Base-by-base conservation (phyloP, 2,888 invertebrate species). In the Drosophila sordidula region DNA sequence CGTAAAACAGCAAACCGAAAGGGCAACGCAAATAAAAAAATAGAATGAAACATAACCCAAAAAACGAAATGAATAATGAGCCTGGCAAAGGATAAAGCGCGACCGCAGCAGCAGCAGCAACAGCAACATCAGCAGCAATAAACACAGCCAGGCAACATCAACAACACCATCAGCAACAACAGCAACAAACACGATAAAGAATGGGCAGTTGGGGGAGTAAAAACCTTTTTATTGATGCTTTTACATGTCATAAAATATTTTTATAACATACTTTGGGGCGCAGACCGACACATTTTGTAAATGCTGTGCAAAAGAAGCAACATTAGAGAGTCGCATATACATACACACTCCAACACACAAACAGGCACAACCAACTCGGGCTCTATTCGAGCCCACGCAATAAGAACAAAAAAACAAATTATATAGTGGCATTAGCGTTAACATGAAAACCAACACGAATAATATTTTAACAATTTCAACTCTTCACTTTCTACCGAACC, bases 241-340 rank as follows among this genome's bases (percentile, higher is more conserved):
- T 85, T 76, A 85, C 83, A 86, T 80, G 83, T 88, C 83, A 86
- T 83, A 78, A 85, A 85, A 86, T 88, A 88, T 85, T 88, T 88
- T 88, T 87, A 81, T 78, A 85, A 85, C 80, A 74, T 78, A 81
- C 82, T 82, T 82, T 80, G 54, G 26, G 39, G 45, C 49, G 54
- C 67, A 57, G 54, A 41, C 58, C 65, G 67, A 67, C 74, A 68
- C 70, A 83, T 80, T 71, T 77, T 75, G 63, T 70, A 75, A 78
- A 84, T 72, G 66, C 61, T 56, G 54, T 25, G 38, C 58, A 47
- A 32, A 58, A 56, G 36, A 67, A 46, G 25, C 47, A 54, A 56
- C 78, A 70, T 70, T 77, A 67, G 74, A 64, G 34, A 51, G 32
- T 22, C 22, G 22, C 62, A 47, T 32, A 41, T 32, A 44, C 34